Percentiles rank a stretch among this genome's conserved stretches.
Conservation (phyloP, 92 coral and sea anemone genomes). For the Phenganax stokvisi region DNA sequence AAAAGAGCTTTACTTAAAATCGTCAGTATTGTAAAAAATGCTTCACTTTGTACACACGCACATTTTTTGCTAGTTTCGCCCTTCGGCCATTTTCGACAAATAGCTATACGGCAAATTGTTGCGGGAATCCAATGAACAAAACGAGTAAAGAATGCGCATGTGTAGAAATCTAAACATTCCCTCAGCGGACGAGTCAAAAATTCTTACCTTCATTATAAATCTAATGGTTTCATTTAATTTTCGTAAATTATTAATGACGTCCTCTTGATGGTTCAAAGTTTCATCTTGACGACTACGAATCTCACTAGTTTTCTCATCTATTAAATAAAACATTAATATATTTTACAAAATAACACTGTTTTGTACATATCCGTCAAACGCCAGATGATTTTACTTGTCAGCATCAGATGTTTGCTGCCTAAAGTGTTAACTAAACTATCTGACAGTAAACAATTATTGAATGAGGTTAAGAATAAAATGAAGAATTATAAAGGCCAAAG, state of each 20-base stretch:
- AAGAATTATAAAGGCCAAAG: no score
- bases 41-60: no score
- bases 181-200: background rate
- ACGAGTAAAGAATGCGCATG: background rate
- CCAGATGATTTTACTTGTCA: no score
- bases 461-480: no score
- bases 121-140: background rate
- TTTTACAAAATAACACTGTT: background rate
- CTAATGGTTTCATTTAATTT: slow-evolving; percentile 71
- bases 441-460: no score
- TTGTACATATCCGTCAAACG: background rate
- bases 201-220: slow-evolving; percentile 63
- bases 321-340: background rate
- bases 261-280: slow-evolving; percentile 66
- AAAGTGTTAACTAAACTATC: no score
- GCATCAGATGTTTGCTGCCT: no score
- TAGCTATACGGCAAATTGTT: no score
- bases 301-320: slow-evolving; percentile 78
- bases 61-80: no score
- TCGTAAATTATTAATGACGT: slow-evolving; percentile 69
- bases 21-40: no score
- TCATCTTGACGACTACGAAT: slow-evolving; percentile 74
- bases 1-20: no score
- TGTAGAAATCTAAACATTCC: background rate
- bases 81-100: no score